Evolutionary conservation across 2,888 invertebrate species (phyloP), one percentile per base, ranked within the genome.

Genomic region (Villa cingulata): DNA sequence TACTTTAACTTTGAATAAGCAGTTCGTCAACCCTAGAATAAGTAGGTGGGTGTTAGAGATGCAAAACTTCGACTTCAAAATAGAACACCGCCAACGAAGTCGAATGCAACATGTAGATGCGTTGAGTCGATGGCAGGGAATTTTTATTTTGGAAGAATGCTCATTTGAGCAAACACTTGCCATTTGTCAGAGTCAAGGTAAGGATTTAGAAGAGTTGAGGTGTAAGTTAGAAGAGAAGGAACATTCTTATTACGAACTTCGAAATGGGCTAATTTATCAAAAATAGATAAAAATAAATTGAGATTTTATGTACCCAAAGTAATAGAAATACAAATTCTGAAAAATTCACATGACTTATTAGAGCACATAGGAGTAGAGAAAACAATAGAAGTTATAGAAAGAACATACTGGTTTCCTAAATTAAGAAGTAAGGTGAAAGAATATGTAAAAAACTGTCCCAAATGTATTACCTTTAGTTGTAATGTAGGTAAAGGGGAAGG

Each of bases 291-390:
- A n/a, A n/a, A n/a, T n/a, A 27, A 27, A 9, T 27, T 41, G 4
- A 36, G 41, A 15, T 46, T 46, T 46, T 46, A 46, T 41, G 18
- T 41, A 3, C 57, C 57, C 1, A 32, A 49, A 39, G 17, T 12
- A 9, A 54, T 57, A 52, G 48, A 52, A 43, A 16, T 17, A 4
- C 44, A 46, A 15, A 41, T 56, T 3, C 46, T 57, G 2, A 37
- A 44, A 20, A 48, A 42, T 6, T 49, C 41, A 37, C 59, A 60
- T 52, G 58, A 60, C 44, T 36, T 49, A 19, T 29, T 53, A 27
- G 59, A 58, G 20, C 62, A 62, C 51, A 41, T 58, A 36, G 61
- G 58, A 3, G n/a, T 54, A 15, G 56, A 58, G 9, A 59, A 59
- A 55, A 53, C 50, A 27, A 18, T 38, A 41, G 29, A 16, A 62